Evolutionary conservation across 2,888 invertebrate genomes (phyloP).

Genomic region (Carcina quercana): DNA sequence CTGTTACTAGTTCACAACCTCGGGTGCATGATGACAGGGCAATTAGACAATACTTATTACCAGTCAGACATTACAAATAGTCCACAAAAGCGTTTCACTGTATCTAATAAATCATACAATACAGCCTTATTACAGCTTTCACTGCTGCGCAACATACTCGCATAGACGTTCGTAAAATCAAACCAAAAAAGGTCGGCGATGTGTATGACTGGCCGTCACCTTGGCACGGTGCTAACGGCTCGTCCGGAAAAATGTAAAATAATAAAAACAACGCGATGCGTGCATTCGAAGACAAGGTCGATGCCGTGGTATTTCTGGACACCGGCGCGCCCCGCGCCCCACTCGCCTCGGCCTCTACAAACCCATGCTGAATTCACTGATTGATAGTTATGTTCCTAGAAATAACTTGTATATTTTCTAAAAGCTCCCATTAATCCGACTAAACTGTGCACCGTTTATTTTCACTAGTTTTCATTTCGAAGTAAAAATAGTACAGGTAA

Average conservation of each 20-base stretch:
- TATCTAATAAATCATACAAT: no score
- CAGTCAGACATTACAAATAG: no score
- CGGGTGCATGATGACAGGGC: no score
- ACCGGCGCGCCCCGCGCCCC: slow-evolving; percentile 29
- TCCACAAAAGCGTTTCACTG: no score
- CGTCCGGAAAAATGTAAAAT: slow-evolving; percentile 51
- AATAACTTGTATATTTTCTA: slow-evolving; percentile 33
- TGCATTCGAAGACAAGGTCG: slow-evolving; percentile 65
- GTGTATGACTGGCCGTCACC: slow-evolving; percentile 48
- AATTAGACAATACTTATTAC: no score
- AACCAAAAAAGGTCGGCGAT: neutral
- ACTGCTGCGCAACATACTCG: no score
- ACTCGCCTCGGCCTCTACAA: slow-evolving; percentile 36
- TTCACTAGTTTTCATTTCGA: slow-evolving; percentile 1
- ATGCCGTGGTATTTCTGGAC: slow-evolving; percentile 63
- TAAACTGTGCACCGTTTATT: slow-evolving; percentile 14
- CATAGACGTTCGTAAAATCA: neutral
- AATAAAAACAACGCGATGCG: slow-evolving; percentile 59
- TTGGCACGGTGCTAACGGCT: slow-evolving; percentile 40
- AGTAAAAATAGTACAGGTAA: no score
- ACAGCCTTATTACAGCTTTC: no score
- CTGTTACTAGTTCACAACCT: no score
- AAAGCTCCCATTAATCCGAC: slow-evolving; percentile 30
- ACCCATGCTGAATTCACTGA: slow-evolving; percentile 47
- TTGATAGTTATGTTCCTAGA: slow-evolving; percentile 48